A percentile compares a stretch with the other conserved stretches of the same genome.
phyloP scores from a whole-genome alignment of 2,888 invertebrate species.

The Ormyrus pomaceus region DNA sequence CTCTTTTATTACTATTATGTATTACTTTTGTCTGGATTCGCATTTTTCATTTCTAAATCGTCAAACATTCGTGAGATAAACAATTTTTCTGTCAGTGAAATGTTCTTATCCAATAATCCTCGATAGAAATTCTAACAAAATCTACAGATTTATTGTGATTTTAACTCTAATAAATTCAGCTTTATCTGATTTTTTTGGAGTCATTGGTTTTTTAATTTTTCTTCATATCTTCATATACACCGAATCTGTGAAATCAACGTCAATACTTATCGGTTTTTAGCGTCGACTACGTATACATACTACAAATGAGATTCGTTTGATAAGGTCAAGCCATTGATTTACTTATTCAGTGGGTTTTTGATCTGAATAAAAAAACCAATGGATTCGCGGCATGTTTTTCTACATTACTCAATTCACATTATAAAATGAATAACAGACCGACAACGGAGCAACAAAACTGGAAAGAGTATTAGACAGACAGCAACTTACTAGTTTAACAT shows the following conservation, averaged over 20 bases:
- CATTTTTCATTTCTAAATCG: neutral
- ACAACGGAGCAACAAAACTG: constrained; percentile 42
- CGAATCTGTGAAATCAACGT: constrained; percentile 32
- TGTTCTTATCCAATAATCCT: neutral
- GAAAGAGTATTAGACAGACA: constrained; percentile 58
- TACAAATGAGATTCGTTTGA: constrained; percentile 55
- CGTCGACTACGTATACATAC: constrained; percentile 47
- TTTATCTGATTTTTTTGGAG: constrained; percentile 1
- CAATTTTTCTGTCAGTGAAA: constrained; percentile 19
- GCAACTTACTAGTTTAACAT: constrained; percentile 54
- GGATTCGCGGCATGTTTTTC: constrained; percentile 16
- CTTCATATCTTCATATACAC: neutral
- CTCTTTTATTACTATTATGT: neutral
- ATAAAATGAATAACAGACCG: constrained; percentile 35
- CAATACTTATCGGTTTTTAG: constrained; percentile 45
- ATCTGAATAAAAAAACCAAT: constrained; percentile 28
- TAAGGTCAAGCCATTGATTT: constrained; percentile 38
- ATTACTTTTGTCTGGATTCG: constrained; percentile 5
- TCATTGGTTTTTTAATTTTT: constrained; percentile 17
- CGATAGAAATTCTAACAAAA: constrained; percentile 29
- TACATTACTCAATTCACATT: constrained; percentile 19
- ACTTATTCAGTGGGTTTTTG: constrained; percentile 9
- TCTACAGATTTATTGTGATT: neutral
- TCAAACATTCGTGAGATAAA: constrained; percentile 7
- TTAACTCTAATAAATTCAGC: neutral